Evolutionary conservation across 2,797 vertebrate genomes (phyloP), one percentile per base, ranked within the genome.

Genomic region (Tachyglossus aculeatus): DNA sequence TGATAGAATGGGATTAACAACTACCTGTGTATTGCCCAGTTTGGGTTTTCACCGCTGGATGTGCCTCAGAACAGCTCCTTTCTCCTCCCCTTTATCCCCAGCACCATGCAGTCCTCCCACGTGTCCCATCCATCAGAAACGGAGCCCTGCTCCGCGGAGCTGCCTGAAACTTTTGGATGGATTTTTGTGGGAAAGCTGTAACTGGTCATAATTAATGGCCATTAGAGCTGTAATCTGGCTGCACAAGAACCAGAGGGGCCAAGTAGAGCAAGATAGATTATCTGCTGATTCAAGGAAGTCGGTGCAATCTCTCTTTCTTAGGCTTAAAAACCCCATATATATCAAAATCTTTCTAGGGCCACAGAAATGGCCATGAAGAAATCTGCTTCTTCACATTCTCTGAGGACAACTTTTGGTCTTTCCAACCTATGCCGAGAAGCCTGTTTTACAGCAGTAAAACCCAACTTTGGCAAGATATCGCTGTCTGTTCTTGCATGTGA

Each of bases 341-440:
- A 5, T 18, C 51, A 70, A 59, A 56, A 53, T 61, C 50, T 79
- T 55, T 53, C 41, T 4, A 6, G 24, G 33, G 21, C 78, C 71
- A 71, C 71, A 75, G 78, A 81, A 44, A 37, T 21, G 19, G 3
- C 70, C 70, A 62, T 24, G 4, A 2, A 80, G 52, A 76, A 81
- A 33, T 1, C 2, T 18, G 63, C 18, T 18, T 27, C 75, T 83
- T 57, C 36, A 70, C 60, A 41, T 60, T 71, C 34, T 67, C 32
- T 24, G 36, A 25, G 16, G 67, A 44, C n/a, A 21, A 7, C 52
- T 31, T 22, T 75, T 57, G 45, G 41, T 4, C 69, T 8, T 56
- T 6, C 32, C 45, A 51, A 77, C 67, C 53, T 29, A n/a, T 22
- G 25, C 6, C 15, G 43, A 41, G 57, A 2, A 1, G 9, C 36